Base-by-base conservation (phyloP, 2,888 invertebrate genomes). In the Pilophorus perplexus region DNA sequence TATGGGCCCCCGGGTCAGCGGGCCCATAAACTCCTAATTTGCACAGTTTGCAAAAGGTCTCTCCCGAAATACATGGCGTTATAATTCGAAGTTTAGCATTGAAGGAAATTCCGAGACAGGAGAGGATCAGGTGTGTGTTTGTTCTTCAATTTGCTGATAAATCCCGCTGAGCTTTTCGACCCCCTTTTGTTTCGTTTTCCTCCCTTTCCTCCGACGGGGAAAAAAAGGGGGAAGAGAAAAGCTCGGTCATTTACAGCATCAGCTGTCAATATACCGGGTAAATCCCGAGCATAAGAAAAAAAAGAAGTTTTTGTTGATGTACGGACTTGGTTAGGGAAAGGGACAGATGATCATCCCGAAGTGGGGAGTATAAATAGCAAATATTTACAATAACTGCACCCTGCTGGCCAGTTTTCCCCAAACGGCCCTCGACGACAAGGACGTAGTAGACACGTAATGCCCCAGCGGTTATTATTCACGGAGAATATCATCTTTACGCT, bases 351-450 rank as follows among this genome's bases (percentile, higher is more conserved):
- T 25, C 6, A 28, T 33, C 33, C 12, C 12, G 33, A 12, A 33
- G 14, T 5, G 25, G 52, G 25, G 25, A 14, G 42, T 23, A 25
- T 59, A 59, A 59, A 59, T 59, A 42, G 59, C 59, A 59, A 59
- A 59, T 59, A 59, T 59, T 59, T 59, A 59, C 59, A 25, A 59
- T 59, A 59, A 59, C 59, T 18, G 52, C 28, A 52, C 52, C 52
- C 52, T 52, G 18, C 18, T 28, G n/a, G n/a, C n/a, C 52, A 28
- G 52, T 12, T 8, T 52, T 27, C 52, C 27, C 28, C 28, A 25
- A 22, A 22, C 22, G n/a, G n/a, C 48, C 23, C 22, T 48, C 52
- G 18, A 28, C 50, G 25, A n/a, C 50, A n/a, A n/a, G n/a, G n/a
- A n/a, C n/a, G n/a, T n/a, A n/a, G n/a, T n/a, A n/a, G n/a, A n/a